Conservation (phyloP, 2,888 invertebrate species). For the Tenthredo mesomela region DNA sequence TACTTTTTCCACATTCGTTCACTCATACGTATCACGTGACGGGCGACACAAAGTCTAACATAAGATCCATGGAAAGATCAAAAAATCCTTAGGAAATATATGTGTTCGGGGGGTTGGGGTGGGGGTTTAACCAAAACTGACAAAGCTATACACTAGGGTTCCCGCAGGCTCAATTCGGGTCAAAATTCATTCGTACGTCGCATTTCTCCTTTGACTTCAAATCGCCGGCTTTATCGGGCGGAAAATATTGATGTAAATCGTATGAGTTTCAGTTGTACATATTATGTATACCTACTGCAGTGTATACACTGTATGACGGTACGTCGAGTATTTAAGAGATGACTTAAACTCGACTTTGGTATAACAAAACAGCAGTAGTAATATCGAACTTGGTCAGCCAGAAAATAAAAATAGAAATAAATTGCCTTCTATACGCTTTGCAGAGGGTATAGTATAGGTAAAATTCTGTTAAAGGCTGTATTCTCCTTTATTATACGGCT, state of each 20-base stretch:
- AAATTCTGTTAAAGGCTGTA: conserved; percentile 40
- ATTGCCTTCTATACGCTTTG: conserved; percentile 4
- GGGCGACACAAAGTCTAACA: conserved; percentile 22
- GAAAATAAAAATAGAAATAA: conserved; percentile 43
- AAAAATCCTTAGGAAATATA: conserved; percentile 19
- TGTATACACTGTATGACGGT: neutral
- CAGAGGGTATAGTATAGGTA: neutral
- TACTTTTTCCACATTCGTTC: conserved; percentile 28
- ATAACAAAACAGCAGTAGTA: conserved; percentile 3
- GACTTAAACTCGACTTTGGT: conserved; percentile 22
- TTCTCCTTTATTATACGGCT: conserved; percentile 27
- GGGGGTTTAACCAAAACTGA: conserved; percentile 4
- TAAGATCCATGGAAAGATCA: conserved; percentile 6
- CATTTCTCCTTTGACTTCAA: conserved; percentile 10
- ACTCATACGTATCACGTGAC: neutral
- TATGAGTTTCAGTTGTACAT: conserved; percentile 28
- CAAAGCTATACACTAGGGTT: neutral
- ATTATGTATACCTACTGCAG: neutral
- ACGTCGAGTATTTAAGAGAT: conserved; percentile 12
- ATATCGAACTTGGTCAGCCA: conserved; percentile 31
- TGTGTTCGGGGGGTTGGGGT: neutral
- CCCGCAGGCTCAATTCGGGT: neutral
- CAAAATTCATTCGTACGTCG: conserved; percentile 18
- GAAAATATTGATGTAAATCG: conserved; percentile 43
- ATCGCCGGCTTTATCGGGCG: conserved; percentile 15